Evolutionary conservation across 2,113 vertebrate genomes (phyloP).

Genomic region (Casuarius casuarius): DNA sequence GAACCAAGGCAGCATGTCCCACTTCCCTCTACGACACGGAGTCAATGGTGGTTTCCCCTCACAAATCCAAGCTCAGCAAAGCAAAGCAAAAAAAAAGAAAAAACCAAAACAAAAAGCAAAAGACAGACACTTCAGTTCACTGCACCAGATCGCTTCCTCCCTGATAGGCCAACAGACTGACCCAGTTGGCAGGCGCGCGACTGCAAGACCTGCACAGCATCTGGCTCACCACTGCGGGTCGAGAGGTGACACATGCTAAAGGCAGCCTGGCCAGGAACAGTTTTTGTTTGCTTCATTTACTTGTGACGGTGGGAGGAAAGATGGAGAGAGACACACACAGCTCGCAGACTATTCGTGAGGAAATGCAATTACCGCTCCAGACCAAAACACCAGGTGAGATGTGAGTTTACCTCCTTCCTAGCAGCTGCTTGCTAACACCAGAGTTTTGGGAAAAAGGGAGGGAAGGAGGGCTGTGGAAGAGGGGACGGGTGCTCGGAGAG

Average conservation of each 20-base stretch:
- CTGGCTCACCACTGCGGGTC: conserved; percentile 36
- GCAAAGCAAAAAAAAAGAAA: background rate
- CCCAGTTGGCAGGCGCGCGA: background rate
- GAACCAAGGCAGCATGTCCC: background rate
- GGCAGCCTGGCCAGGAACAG: background rate
- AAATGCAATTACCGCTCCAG: background rate
- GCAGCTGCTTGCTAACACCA: background rate
- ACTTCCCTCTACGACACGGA: background rate
- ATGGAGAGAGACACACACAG: background rate
- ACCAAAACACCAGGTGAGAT: background rate
- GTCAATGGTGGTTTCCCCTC: background rate
- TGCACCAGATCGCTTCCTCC: conserved; percentile 40
- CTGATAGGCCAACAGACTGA: conserved; percentile 33
- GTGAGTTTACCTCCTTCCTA: background rate
- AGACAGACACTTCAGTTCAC: conserved; percentile 17
- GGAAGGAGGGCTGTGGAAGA: background rate
- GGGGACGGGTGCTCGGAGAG: background rate
- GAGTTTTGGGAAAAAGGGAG: background rate
- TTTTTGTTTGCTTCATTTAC: background rate
- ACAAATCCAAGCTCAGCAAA: conserved; percentile 15
- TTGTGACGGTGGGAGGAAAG: background rate
- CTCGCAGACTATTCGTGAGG: background rate
- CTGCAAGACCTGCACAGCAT: conserved; percentile 44
- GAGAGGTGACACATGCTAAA: conserved; percentile 31
- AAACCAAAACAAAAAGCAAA: conserved; percentile 2